Evolutionary conservation across 1,140 invertebrate species (phyloP).

Genomic region (Pseudoatta argentina): DNA sequence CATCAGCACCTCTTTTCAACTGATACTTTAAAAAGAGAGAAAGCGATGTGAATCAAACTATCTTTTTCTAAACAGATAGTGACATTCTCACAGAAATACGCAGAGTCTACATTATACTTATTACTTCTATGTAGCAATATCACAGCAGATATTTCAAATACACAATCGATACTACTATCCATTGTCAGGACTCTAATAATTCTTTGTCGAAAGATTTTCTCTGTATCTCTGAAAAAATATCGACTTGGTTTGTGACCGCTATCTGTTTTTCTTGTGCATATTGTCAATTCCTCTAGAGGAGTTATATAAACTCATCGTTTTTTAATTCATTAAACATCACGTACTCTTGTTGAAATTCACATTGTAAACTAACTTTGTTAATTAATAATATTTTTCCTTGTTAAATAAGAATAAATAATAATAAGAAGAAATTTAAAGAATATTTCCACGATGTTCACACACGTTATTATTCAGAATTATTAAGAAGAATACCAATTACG

Average conservation of each 20-base stretch:
- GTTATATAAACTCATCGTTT: background rate
- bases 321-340: constrained; percentile 1
- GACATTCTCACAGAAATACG: too few species aligned
- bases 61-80: too few species aligned
- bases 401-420: background rate
- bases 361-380: background rate
- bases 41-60: too few species aligned
- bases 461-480: background rate
- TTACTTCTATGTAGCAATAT: background rate
- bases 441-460: background rate
- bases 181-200: constrained; percentile 24
- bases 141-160: background rate
- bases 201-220: constrained; percentile 24
- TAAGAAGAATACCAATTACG: background rate
- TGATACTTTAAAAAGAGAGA: too few species aligned
- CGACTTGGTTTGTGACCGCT: constrained; percentile 21
- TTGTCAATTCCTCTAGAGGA: constrained; percentile 9
- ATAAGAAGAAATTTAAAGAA: too few species aligned
- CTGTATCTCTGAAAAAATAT: constrained; percentile 16
- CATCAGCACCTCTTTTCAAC: too few species aligned
- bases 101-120: too few species aligned
- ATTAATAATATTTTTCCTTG: background rate
- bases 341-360: background rate
- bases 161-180: constrained; percentile 12
- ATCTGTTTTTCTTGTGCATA: background rate